phyloP scores from a whole-genome alignment of 2,113 vertebrate species.

The Vanacampus margaritifer region DNA sequence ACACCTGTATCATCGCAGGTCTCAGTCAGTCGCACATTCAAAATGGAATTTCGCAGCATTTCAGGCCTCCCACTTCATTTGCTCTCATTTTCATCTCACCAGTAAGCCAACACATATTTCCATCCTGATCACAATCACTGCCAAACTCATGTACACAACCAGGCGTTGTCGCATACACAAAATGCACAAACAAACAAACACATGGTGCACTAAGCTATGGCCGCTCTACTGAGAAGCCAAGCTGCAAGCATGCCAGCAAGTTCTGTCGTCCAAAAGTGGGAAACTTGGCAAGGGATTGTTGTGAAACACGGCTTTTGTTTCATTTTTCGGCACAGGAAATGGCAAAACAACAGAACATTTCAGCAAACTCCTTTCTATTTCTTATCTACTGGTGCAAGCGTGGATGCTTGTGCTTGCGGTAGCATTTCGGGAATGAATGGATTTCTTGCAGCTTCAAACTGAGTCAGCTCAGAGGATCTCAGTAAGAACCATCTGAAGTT shows the following conservation, averaged over 20 bases:
- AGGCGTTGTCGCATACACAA: constrained; percentile 20
- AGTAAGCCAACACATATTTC: constrained; percentile 44
- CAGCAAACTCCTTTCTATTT: constrained; percentile 15
- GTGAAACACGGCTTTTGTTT: constrained; percentile 29
- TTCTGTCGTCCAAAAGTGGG: constrained; percentile 22
- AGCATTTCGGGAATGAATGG: constrained; percentile 6
- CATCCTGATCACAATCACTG: constrained; percentile 25
- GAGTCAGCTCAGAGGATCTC: constrained; percentile 6
- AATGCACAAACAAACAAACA: constrained; percentile 25
- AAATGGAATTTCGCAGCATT: constrained; percentile 38
- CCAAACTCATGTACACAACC: constrained; percentile 28
- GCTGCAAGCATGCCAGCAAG: constrained; percentile 17
- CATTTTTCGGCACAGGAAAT: constrained; percentile 21
- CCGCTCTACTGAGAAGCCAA: constrained; percentile 24
- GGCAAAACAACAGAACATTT: constrained; percentile 23
- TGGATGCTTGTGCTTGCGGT: constrained; percentile 4
- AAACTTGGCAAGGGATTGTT: constrained; percentile 20
- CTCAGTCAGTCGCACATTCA: constrained; percentile 30
- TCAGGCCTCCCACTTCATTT: constrained; percentile 44
- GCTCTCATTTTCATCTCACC: constrained; percentile 44
- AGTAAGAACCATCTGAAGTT: constrained; percentile 8
- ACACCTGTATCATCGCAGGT: constrained; percentile 61
- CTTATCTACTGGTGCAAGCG: constrained; percentile 4
- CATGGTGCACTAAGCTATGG: constrained; percentile 19
- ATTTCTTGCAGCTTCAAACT: constrained; percentile 12